Percentiles rank a stretch among this genome's conserved stretches.
Conservation (phyloP, 2,113 vertebrate genomes). For the Panurus biarmicus region DNA sequence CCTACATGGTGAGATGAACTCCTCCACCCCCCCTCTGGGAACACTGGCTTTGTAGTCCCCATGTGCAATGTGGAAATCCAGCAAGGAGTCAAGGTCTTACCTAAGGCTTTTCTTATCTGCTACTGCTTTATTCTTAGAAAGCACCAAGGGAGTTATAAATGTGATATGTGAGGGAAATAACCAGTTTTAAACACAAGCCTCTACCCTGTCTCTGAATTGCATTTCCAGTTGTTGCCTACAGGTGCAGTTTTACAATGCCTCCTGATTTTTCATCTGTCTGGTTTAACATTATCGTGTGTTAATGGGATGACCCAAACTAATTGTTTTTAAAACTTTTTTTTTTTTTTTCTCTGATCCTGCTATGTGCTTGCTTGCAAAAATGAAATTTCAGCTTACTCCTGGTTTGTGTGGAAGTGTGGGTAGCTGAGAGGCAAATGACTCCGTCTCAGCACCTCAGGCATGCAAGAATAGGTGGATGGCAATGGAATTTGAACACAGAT, state of each 20-base stretch:
- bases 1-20: fast-evolving
- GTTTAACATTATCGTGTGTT: background rate
- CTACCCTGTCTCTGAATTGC: background rate
- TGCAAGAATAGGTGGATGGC: background rate
- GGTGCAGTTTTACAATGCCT: background rate
- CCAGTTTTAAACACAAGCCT: background rate
- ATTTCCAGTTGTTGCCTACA: fast-evolving
- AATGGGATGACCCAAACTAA: background rate
- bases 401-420: background rate
- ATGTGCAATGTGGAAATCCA: background rate
- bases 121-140: background rate
- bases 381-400: background rate
- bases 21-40: background rate
- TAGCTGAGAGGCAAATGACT: background rate
- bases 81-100: background rate
- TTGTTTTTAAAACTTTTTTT: background rate
- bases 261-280: background rate
- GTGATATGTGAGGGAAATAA: background rate
- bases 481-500: background rate
- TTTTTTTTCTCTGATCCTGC: background rate
- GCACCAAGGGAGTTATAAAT: background rate
- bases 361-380: background rate
- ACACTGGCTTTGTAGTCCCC: background rate
- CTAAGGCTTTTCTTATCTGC: background rate
- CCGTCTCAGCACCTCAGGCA: background rate